phyloP scores from a whole-genome alignment of 2,888 invertebrate species.

The Bedellia somnulentella region DNA sequence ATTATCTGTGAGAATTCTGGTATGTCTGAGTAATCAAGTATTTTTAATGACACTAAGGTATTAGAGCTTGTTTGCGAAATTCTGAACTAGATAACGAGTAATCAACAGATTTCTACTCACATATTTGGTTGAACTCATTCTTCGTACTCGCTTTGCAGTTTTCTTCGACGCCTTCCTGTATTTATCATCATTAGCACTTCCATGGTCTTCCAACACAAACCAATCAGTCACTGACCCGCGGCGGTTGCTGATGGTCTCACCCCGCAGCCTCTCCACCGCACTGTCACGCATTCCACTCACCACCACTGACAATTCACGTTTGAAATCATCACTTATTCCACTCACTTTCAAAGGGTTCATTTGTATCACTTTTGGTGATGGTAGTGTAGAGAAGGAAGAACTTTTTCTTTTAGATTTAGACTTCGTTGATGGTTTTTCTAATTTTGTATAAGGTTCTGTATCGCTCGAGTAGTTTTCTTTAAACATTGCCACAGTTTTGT shows the following conservation, averaged over 20 bases:
- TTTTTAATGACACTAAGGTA: too few relatives aligned
- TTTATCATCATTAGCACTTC: constrained; percentile 16
- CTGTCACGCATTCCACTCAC: constrained; percentile 22
- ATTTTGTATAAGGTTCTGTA: constrained; percentile 41
- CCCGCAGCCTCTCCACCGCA: constrained; percentile 13
- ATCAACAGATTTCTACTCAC: too few relatives aligned
- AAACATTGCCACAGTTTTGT: constrained; percentile 44
- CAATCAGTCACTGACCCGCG: constrained; percentile 51
- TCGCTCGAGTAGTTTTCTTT: constrained; percentile 47
- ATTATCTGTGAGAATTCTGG: too few relatives aligned
- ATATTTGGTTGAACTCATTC: constrained; percentile 54
- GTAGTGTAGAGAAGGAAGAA: constrained; percentile 32
- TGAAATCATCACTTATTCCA: constrained; percentile 42
- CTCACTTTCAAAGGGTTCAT: constrained; percentile 25
- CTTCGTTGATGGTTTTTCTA: constrained; percentile 15
- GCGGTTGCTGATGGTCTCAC: too few relatives aligned
- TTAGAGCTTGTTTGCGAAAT: too few relatives aligned
- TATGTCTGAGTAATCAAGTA: too few relatives aligned
- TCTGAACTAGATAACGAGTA: too few relatives aligned
- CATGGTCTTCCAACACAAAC: constrained; percentile 42
- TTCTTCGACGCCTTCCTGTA: constrained; percentile 40
- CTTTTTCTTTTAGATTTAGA: constrained; percentile 34
- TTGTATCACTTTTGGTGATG: constrained; percentile 41
- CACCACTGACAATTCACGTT: constrained; percentile 28
- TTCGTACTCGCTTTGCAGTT: constrained; percentile 31